These are phyloP conservation scores for Zaprionus taronus DNA, from an alignment of 1,140 invertebrate genomes.

Conservation along the genomic window DNA sequence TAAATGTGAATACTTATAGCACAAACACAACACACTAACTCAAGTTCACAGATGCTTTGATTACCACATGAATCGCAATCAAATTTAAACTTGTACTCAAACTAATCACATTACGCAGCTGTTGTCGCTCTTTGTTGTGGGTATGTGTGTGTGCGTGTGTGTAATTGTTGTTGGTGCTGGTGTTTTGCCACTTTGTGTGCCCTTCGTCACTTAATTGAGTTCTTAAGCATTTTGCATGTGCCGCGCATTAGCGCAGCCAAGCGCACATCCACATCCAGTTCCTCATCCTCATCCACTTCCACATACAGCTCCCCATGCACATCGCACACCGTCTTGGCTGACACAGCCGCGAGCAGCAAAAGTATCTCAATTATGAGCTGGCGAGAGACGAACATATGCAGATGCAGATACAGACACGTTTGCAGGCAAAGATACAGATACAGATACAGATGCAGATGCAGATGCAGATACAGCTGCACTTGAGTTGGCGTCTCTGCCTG, in stretches of 20 bases:
- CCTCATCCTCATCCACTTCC: conserved; percentile 27
- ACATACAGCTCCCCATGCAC: conserved; percentile 21
- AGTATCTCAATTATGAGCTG: conserved; percentile 43
- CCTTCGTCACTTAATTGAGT: conserved; percentile 63
- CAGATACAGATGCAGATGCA: not conserved
- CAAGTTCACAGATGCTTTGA: conserved; percentile 6
- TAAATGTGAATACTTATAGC: not conserved
- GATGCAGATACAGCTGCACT: conserved; percentile 6
- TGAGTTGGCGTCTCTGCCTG: conserved; percentile 12
- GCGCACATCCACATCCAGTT: conserved; percentile 36
- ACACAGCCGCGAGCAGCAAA: conserved; percentile 20
- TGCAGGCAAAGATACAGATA: conserved; percentile 5
- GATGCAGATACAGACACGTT: not conserved
- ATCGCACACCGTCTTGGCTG: conserved; percentile 1
- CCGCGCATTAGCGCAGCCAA: conserved; percentile 49
- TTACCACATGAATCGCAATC: not conserved
- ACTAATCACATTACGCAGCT: conserved; percentile 40
- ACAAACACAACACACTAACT: not conserved
- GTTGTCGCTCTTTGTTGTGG: conserved; percentile 4
- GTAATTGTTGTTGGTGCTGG: conserved; percentile 14
- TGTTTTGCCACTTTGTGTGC: conserved; percentile 25
- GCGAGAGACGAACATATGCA: not conserved
- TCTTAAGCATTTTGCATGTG: conserved; percentile 56
- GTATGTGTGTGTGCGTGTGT: not conserved
- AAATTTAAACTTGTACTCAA: conserved; percentile 18